Evolutionary conservation across 2,888 invertebrate genomes (phyloP).

Genomic region (Callyntrura sp.): DNA sequence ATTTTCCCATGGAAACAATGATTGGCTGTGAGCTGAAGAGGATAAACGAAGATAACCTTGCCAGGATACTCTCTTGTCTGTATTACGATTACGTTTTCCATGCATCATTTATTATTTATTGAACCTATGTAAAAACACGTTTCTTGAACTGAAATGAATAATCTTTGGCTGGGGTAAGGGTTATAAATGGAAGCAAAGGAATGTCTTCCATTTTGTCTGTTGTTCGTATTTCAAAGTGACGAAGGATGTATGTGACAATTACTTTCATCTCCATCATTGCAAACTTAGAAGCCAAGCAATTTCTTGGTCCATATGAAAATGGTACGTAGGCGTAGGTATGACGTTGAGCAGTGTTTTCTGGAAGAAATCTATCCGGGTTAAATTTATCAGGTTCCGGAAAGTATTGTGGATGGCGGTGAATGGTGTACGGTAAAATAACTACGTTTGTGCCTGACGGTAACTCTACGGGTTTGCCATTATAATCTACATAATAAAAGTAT

Average conservation of each 20-base stretch:
- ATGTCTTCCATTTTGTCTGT: slow-evolving; percentile 27
- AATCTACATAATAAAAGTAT: too few relatives aligned
- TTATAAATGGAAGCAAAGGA: neutral
- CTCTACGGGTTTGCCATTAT: too few relatives aligned
- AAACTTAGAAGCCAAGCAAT: slow-evolving; percentile 15
- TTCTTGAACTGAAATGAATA: neutral
- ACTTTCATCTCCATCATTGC: slow-evolving; percentile 31
- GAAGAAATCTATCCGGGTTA: slow-evolving; percentile 33
- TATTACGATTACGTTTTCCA: too few relatives aligned
- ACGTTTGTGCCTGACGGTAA: neutral
- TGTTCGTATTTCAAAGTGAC: neutral
- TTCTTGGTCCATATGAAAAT: neutral
- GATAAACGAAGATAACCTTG: too few relatives aligned
- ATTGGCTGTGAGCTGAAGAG: too few relatives aligned
- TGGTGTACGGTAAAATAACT: neutral
- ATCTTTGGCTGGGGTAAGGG: slow-evolving; percentile 25
- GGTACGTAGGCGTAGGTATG: neutral
- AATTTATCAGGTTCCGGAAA: slow-evolving; percentile 17
- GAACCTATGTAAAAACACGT: neutral
- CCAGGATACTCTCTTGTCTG: too few relatives aligned
- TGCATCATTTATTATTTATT: too few relatives aligned
- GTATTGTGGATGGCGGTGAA: neutral
- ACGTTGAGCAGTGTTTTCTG: neutral
- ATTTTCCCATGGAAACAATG: too few relatives aligned
- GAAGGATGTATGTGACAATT: neutral